Evolutionary conservation across 2,888 invertebrate species (phyloP).

Genomic region (Vanessa cardui): DNA sequence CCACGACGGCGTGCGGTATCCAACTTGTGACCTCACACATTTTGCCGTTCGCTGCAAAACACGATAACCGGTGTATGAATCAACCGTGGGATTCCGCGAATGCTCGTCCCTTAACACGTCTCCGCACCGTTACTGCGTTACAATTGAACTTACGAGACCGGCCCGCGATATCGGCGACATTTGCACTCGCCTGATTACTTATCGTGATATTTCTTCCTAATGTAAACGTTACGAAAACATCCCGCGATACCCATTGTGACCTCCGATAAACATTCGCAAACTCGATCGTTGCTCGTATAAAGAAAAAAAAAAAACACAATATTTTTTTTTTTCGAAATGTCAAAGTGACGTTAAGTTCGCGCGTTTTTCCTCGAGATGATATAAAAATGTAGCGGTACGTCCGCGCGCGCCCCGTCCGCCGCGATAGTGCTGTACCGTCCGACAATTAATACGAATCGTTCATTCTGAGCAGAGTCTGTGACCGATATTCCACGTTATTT

Average conservation of each 20-base stretch:
- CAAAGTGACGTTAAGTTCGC: constrained; percentile 52
- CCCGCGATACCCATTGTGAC: constrained; percentile 57
- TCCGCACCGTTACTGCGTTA: constrained; percentile 40
- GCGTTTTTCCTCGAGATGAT: constrained; percentile 56
- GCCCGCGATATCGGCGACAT: constrained; percentile 58
- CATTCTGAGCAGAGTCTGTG: constrained; percentile 70
- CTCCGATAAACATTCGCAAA: constrained; percentile 53
- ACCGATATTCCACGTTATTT: constrained; percentile 82
- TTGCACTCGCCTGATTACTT: constrained; percentile 77
- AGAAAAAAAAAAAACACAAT: constrained; percentile 18
- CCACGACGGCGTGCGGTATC: constrained; percentile 78
- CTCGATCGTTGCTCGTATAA: constrained; percentile 30
- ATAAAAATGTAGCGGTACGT: constrained; percentile 55
- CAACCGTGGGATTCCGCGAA: constrained; percentile 76
- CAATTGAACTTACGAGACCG: constrained; percentile 42
- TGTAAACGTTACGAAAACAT: constrained; percentile 53
- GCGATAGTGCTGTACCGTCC: constrained; percentile 62
- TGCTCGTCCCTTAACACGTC: constrained; percentile 58
- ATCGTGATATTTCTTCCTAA: constrained; percentile 69
- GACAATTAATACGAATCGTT: constrained; percentile 76
- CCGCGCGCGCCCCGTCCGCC: constrained; percentile 71
- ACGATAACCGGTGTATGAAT: constrained; percentile 80
- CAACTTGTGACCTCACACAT: constrained; percentile 78
- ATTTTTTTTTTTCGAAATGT: constrained; percentile 36
- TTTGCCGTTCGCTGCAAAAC: constrained; percentile 54